phyloP scores from a whole-genome alignment of 1,140 invertebrate species.

The Odontomachus brunneus region DNA sequence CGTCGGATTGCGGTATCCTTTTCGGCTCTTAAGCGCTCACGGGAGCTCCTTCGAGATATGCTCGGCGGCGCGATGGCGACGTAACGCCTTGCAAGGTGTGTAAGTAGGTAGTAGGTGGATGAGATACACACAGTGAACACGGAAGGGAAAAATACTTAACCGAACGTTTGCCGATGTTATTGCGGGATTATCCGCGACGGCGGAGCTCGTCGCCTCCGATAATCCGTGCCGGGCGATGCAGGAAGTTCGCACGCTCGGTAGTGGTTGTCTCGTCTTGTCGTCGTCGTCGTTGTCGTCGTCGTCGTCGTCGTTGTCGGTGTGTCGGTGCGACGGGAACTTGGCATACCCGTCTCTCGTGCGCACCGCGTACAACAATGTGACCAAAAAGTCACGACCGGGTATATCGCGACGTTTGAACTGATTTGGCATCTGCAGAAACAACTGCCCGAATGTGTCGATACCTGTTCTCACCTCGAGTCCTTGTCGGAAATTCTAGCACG shows the following conservation, averaged over 20 bases:
- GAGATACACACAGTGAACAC: neutral
- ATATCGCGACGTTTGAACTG: neutral
- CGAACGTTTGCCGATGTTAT: constrained; percentile 68
- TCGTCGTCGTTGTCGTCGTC: no score
- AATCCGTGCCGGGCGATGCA: constrained; percentile 52
- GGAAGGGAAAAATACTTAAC: constrained; percentile 56
- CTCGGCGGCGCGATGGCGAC: neutral
- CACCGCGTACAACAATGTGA: neutral
- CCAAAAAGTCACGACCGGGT: constrained; percentile 17
- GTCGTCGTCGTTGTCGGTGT: no score
- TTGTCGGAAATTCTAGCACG: no score
- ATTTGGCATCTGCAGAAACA: neutral
- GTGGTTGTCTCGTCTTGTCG: constrained; percentile 7
- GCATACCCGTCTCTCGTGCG: neutral
- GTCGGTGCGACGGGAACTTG: constrained; percentile 46
- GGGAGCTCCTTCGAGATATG: neutral
- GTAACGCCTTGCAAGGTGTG: neutral
- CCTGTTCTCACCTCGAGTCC: no score
- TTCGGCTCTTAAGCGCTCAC: neutral
- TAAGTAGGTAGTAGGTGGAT: no score
- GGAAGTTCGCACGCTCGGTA: constrained; percentile 50
- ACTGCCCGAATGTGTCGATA: neutral
- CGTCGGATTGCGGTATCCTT: constrained; percentile 15
- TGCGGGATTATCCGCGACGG: constrained; percentile 61
- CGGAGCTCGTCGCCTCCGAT: constrained; percentile 37